These are phyloP conservation scores for Drosophila nr. fundita DNA, from an alignment of 2,888 invertebrate species.

Conservation along the genomic window DNA sequence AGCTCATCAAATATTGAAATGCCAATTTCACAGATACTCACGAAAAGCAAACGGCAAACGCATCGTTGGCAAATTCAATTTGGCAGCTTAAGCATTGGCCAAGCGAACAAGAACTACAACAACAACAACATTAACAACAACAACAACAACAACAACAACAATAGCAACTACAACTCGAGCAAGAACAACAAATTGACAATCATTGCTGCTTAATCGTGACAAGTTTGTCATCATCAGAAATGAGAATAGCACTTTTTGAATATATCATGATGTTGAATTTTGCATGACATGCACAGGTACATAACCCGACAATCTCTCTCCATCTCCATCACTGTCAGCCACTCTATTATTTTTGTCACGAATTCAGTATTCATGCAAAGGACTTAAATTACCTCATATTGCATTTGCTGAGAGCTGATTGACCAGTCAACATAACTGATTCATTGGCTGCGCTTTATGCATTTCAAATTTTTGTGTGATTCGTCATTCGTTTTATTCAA, in stretches of 20 bases:
- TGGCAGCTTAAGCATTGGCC: slow-evolving; percentile 64
- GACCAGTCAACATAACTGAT: slow-evolving; percentile 1
- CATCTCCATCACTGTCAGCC: background rate
- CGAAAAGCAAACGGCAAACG: slow-evolving; percentile 29
- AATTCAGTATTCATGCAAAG: slow-evolving; percentile 9
- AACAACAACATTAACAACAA: slow-evolving; percentile 7
- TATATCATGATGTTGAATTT: background rate
- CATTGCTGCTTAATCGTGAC: slow-evolving; percentile 3
- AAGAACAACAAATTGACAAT: background rate
- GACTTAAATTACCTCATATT: background rate
- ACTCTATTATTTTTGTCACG: background rate
- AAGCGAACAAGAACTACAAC: slow-evolving; percentile 16
- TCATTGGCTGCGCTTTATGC: slow-evolving; percentile 17
- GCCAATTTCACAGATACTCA: slow-evolving; percentile 76
- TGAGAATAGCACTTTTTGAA: background rate
- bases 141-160: background rate
- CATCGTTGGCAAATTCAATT: slow-evolving; percentile 66
- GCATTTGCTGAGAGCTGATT: background rate
- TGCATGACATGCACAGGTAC: background rate
- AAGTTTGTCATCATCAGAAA: background rate
- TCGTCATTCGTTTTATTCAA: slow-evolving; percentile 2
- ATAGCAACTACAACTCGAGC: background rate
- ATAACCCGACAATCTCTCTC: background rate
- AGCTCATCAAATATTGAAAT: slow-evolving; percentile 76
- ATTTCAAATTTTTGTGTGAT: slow-evolving; percentile 3